These are phyloP conservation scores for Hirudo medicinalis DNA, from an alignment of 1,140 invertebrate genomes.

Conservation along the genomic window DNA sequence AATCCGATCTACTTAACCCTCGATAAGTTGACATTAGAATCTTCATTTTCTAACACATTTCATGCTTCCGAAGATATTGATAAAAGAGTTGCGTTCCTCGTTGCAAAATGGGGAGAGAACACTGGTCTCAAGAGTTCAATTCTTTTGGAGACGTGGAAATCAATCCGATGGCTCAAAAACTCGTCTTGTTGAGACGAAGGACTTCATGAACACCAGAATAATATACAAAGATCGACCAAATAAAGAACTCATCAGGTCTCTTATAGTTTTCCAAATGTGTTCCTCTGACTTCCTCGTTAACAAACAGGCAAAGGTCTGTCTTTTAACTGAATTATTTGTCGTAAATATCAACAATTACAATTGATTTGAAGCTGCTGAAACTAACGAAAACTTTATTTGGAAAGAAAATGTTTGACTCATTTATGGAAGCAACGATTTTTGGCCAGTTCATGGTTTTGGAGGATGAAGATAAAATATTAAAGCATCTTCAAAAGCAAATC, in stretches of 20 bases:
- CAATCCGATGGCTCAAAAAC: background rate
- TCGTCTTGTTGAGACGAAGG: background rate
- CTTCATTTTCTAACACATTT: too few species aligned
- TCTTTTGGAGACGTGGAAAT: too few species aligned
- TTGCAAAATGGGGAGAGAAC: too few species aligned
- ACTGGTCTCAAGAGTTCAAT: too few species aligned
- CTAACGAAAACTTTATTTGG: conserved; percentile 27
- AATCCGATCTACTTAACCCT: too few species aligned
- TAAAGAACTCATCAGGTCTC: conserved; percentile 5
- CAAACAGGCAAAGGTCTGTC: conserved; percentile 28
- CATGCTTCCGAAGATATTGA: too few species aligned
- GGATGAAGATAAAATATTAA: conserved; percentile 26
- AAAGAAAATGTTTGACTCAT: conserved; percentile 24
- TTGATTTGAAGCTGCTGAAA: conserved; percentile 27
- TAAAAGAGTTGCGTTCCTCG: too few species aligned
- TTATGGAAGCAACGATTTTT: conserved; percentile 30
- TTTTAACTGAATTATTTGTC: conserved; percentile 9
- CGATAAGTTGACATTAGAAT: too few species aligned
- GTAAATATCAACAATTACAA: background rate
- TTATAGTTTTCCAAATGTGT: conserved; percentile 24
- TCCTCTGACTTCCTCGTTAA: conserved; percentile 31
- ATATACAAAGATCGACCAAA: conserved; percentile 4
- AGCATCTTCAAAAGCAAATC: conserved; percentile 26
- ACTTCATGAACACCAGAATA: conserved; percentile 10
- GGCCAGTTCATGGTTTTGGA: conserved; percentile 38